Evolutionary conservation across 92 coral and sea anemone species (phyloP).

Genomic region (Muricea muricata): DNA sequence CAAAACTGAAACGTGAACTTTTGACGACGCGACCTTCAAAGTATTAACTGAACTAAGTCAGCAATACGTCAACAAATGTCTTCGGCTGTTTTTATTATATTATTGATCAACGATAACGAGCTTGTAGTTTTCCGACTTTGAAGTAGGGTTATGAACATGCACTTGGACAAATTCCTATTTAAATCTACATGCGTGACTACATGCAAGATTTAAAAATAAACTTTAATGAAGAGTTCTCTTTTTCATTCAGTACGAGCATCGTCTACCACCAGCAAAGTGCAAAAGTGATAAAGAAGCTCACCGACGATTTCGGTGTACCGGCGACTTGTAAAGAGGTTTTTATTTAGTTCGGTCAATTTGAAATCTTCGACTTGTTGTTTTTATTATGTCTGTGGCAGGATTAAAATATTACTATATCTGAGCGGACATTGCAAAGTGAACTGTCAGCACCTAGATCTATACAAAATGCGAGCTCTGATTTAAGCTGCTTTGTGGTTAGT

Average conservation of each 20-base stretch:
- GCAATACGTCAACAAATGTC: constrained; percentile 43
- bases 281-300: not conserved
- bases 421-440: not conserved
- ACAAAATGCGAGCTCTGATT: not conserved
- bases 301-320: constrained; percentile 8
- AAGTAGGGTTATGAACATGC: constrained; percentile 9
- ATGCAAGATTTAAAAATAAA: not conserved
- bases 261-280: constrained; percentile 12
- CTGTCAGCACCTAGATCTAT: not conserved
- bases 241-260: not conserved
- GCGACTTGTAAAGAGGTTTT: constrained; percentile 44
- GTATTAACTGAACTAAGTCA: constrained; percentile 28
- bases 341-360: constrained; percentile 20
- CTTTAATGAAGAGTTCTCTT: not conserved
- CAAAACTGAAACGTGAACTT: not conserved
- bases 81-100: constrained; percentile 42
- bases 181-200: not conserved
- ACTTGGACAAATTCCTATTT: not conserved
- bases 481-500: not conserved
- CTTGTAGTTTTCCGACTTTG: constrained; percentile 46
- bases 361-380: constrained; percentile 11
- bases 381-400: not conserved
- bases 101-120: constrained; percentile 37
- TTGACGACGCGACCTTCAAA: constrained; percentile 4
- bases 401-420: not conserved